phyloP scores from a whole-genome alignment of 2,888 invertebrate species.

The Drosophila affinis region DNA sequence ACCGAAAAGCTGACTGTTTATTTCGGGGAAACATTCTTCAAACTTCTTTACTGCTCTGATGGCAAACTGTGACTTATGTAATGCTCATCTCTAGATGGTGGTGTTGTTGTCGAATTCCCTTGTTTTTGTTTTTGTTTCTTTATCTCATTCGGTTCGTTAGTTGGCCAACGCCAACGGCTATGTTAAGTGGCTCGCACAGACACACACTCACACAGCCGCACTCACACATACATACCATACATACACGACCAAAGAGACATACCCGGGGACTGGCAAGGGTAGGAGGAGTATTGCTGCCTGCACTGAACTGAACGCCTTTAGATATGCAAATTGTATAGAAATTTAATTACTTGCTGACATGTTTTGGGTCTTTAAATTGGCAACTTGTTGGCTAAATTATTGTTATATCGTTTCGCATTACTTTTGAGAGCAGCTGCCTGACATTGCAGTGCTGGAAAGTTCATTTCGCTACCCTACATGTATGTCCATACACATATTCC shows the following conservation, averaged over 20 bases:
- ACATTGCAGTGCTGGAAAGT: neutral
- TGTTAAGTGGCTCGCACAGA: slow-evolving; percentile 54
- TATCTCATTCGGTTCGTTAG: slow-evolving; percentile 56
- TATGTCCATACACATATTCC: too few species aligned
- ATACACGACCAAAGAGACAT: slow-evolving; percentile 1
- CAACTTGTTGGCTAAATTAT: slow-evolving; percentile 33
- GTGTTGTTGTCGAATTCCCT: slow-evolving; percentile 15
- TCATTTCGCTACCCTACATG: too few species aligned
- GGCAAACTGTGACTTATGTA: slow-evolving; percentile 2
- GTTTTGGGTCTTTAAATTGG: slow-evolving; percentile 42
- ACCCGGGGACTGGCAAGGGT: neutral
- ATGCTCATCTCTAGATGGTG: slow-evolving; percentile 28
- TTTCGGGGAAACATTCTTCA: too few species aligned
- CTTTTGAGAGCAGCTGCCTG: neutral
- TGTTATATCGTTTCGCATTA: neutral
- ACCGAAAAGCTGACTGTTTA: too few species aligned
- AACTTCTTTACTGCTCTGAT: too few species aligned
- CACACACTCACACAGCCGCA: slow-evolving; percentile 17
- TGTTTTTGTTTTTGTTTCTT: slow-evolving; percentile 37
- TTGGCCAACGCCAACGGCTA: slow-evolving; percentile 58
- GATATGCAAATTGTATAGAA: slow-evolving; percentile 56
- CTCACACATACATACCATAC: slow-evolving; percentile 1
- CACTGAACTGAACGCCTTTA: slow-evolving; percentile 49
- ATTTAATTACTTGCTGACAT: slow-evolving; percentile 65
- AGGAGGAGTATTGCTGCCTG: slow-evolving; percentile 49